Conservation (phyloP, 64 coral and sea anemone species). For the Astreopora myriophthalma region DNA sequence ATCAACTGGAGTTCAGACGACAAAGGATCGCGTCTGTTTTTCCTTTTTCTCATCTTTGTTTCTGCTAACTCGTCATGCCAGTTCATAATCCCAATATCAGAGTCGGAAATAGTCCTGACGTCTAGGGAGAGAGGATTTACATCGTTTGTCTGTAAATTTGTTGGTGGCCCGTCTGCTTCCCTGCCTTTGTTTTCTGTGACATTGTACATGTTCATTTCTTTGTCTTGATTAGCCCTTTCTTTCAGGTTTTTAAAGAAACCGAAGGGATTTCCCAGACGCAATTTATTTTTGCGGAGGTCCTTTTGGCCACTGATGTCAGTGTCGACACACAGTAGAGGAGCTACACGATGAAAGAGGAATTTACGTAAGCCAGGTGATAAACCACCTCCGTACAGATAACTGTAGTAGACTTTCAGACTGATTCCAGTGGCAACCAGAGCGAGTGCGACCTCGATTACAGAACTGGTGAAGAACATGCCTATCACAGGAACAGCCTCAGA, state of each 20-base stretch:
- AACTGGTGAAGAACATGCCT: conserved; percentile 78
- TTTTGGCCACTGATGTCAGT: background rate
- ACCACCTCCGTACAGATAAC: conserved; percentile 33
- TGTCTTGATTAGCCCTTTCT: background rate
- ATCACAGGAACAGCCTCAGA: conserved; percentile 86
- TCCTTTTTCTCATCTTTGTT: background rate
- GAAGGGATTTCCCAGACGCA: background rate
- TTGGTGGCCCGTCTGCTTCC: background rate
- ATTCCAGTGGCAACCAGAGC: conserved; percentile 88
- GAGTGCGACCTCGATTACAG: conserved; percentile 73
- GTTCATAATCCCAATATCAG: background rate
- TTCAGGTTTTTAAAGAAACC: background rate
- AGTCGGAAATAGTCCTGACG: background rate
- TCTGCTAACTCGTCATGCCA: background rate
- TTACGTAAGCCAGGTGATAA: conserved; percentile 40
- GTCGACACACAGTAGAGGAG: conserved; percentile 55
- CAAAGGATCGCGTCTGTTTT: background rate
- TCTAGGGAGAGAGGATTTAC: background rate
- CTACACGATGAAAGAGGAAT: conserved; percentile 71
- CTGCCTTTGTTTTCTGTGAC: background rate
- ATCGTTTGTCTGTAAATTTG: background rate
- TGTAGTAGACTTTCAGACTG: conserved; percentile 79
- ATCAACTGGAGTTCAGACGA: conserved; percentile 50
- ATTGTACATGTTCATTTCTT: background rate
- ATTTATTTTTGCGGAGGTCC: background rate